Conservation (phyloP, 2,113 vertebrate species). For the Zootoca vivipara region DNA sequence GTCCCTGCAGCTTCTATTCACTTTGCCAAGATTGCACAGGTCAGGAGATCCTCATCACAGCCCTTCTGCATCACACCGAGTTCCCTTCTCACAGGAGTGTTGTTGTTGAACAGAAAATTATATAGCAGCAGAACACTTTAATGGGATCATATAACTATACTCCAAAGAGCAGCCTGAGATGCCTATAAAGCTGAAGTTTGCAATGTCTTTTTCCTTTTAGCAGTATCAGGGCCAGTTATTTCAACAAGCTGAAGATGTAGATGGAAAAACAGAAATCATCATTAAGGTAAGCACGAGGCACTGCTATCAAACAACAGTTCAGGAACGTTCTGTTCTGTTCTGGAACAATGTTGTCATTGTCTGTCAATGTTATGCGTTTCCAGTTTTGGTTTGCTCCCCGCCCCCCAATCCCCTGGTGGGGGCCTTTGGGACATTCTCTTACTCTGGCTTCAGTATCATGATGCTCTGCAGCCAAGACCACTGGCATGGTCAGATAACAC, state of each 20-base stretch:
- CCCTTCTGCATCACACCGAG: background rate
- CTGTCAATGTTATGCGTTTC: background rate
- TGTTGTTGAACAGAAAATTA: background rate
- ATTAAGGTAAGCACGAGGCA: constrained; percentile 79
- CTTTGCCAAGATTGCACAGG: background rate
- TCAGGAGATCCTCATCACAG: background rate
- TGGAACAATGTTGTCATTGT: background rate
- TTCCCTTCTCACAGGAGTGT: background rate
- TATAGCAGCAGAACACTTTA: background rate
- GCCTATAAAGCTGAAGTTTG: background rate
- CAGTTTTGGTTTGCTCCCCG: background rate
- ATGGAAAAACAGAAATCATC: constrained; percentile 89
- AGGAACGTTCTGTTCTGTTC: background rate
- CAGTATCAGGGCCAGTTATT: constrained; percentile 86
- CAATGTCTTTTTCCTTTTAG: constrained; percentile 64
- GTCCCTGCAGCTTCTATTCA: background rate
- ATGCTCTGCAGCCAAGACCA: background rate
- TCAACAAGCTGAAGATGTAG: constrained; percentile 81
- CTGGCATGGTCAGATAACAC: background rate
- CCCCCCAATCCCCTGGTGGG: too few species aligned
- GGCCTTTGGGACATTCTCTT: background rate
- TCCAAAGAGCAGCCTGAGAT: fast-evolving
- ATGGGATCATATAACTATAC: background rate
- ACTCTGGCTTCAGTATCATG: background rate
- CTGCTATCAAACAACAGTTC: background rate